phyloP scores from a whole-genome alignment of 1,140 invertebrate genomes.

The Hyles vespertilio region DNA sequence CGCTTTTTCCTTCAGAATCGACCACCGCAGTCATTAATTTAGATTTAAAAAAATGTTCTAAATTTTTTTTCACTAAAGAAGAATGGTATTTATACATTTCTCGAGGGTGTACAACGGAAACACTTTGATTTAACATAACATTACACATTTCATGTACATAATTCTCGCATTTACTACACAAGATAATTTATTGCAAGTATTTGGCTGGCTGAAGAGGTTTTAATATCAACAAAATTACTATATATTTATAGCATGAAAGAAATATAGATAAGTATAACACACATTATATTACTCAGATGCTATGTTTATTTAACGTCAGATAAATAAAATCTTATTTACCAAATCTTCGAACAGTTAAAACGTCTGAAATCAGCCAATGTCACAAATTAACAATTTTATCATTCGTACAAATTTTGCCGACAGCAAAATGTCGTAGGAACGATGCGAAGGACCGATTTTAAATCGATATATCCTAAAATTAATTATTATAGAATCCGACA shows the following conservation, averaged over 20 bases:
- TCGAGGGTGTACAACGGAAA: too few relatives aligned
- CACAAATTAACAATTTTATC: constrained; percentile 12
- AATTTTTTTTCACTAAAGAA: constrained; percentile 25
- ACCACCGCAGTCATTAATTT: constrained; percentile 7
- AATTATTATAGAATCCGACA: constrained; percentile 37
- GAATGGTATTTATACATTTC: constrained; percentile 13
- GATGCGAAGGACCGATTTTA: constrained; percentile 13
- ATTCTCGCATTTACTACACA: not conserved
- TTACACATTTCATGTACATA: too few relatives aligned
- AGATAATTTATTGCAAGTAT: not conserved
- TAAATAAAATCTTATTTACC: too few relatives aligned
- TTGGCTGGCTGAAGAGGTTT: too few relatives aligned
- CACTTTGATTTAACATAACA: too few relatives aligned
- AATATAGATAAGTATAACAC: not conserved
- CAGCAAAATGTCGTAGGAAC: constrained; percentile 10
- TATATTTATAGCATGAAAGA: not conserved
- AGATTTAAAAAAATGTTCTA: constrained; percentile 20
- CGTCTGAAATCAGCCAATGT: not conserved
- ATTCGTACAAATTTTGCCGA: constrained; percentile 13
- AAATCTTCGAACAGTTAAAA: too few relatives aligned
- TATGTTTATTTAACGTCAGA: too few relatives aligned
- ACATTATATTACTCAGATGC: too few relatives aligned
- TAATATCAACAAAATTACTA: not conserved
- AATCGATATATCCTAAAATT: constrained; percentile 14
- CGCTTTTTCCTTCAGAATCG: not conserved